These are phyloP conservation scores for Enteromius afrohamiltoni DNA, from an alignment of 2,797 vertebrate species.

Conservation along the genomic window DNA sequence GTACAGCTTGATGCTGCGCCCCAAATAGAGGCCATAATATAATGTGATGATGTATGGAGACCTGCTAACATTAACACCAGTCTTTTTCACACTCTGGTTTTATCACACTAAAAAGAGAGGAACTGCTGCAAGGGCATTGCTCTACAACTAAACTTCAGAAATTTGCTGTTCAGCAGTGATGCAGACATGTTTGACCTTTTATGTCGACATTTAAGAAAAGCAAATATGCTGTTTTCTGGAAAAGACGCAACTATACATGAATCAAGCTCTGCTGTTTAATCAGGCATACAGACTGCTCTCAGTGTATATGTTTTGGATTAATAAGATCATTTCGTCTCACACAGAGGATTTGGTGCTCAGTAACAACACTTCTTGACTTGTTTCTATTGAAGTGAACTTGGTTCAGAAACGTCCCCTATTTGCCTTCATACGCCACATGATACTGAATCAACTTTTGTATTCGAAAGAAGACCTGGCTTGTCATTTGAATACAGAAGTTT, in stretches of 20 bases:
- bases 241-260: not conserved
- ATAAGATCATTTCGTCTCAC: not conserved
- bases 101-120: slow-evolving; percentile 59
- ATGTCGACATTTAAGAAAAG: slow-evolving; percentile 24
- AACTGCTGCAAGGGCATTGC: slow-evolving; percentile 74
- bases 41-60: slow-evolving; percentile 92
- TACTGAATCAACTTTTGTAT: no score
- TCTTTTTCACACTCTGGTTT: slow-evolving; percentile 76
- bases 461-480: not conserved
- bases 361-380: not conserved
- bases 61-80: slow-evolving; percentile 86
- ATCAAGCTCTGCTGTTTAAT: not conserved
- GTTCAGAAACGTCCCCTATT: not conserved
- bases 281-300: not conserved
- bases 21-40: slow-evolving; percentile 90
- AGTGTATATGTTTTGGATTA: not conserved
- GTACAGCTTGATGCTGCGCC: slow-evolving; percentile 87
- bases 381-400: not conserved
- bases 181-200: slow-evolving; percentile 78
- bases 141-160: slow-evolving; percentile 85
- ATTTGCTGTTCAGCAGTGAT: slow-evolving; percentile 83
- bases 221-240: not conserved
- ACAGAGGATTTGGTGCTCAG: not conserved
- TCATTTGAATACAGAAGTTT: not conserved
- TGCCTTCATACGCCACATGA: no score